Evolutionary conservation across 1,140 invertebrate species (phyloP), one percentile per base, ranked within the genome.

Genomic region (Philaenus spumarius): DNA sequence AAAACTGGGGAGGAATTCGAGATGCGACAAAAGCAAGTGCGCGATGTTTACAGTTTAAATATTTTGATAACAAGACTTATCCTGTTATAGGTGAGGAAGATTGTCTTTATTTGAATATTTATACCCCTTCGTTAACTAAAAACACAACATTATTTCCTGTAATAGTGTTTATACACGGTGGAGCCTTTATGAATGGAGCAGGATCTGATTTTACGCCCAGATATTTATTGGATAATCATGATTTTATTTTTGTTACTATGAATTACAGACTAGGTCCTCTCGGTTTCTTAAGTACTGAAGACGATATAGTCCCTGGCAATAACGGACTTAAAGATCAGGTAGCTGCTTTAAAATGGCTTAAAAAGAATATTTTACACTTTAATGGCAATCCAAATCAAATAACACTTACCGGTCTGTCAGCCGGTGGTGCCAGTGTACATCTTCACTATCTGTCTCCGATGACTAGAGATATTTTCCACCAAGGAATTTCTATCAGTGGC

Each of bases 401-500:
- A 4, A 64, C 60, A 1, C 5, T 64, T 7, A 43, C 43, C 4
- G 63, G 63, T 22, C 19, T 46, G 6, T 53, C 46, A 7, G 58
- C 60, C 5, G 63, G 63, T 4, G 63, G 37, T 24, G 58, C 55
- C 1, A 56, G 53, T 48, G 60, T 60, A 15, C 56, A 59, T 51
- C 37, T 59, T 19, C 63, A 62, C 30, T 51, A 62, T 22, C 14
- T 56, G 2, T 64, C 64, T 11, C 63, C 60, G 20, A 22, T 55
- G 11, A 51, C 50, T 11, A 62, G 50, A 53, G 59, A 57, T 62
- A 22, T 53, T 26, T 53, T 53, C 66, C 68, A 82, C 67, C 77
- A 81, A 52, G 88, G 84, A 2, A 84, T 93, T 42, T 82, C 90
- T 0, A 80, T 86, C 71, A 92, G 89, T 67, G 91, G 90, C 0